Conservation (phyloP, 2,113 vertebrate genomes). For the Rhabdomys dilectus region DNA sequence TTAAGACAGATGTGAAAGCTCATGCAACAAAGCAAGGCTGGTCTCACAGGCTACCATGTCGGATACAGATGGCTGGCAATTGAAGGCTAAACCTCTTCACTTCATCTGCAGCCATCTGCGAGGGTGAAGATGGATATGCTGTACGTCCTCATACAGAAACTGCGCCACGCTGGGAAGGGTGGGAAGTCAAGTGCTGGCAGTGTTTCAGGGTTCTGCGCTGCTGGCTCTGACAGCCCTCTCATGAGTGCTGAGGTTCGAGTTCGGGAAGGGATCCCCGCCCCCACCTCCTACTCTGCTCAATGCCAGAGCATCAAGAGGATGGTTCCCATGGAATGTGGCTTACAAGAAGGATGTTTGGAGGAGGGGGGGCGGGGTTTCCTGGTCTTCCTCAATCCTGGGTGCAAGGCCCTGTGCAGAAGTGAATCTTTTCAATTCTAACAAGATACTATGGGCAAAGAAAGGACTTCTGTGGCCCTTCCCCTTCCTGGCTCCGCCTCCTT, state of each 20-base stretch:
- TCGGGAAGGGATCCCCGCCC: not conserved
- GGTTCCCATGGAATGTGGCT: not conserved
- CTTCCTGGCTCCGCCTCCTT: no score
- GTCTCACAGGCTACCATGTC: conserved; percentile 35
- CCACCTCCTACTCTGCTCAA: not conserved
- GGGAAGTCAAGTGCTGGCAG: not conserved
- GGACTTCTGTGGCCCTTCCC: fast-evolving
- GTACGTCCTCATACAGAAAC: conserved; percentile 21
- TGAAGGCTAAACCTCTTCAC: conserved; percentile 27
- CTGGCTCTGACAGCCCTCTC: not conserved
- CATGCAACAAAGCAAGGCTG: conserved; percentile 56
- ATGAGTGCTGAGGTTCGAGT: not conserved
- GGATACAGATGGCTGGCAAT: conserved; percentile 53
- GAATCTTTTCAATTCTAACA: not conserved
- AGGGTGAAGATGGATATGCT: not conserved
- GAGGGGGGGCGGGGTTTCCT: not conserved
- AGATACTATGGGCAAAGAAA: not conserved
- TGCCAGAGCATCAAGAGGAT: not conserved
- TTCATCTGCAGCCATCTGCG: conserved; percentile 33
- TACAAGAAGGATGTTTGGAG: not conserved
- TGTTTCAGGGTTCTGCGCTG: not conserved
- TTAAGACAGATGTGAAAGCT: conserved; percentile 70
- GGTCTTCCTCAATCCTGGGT: not conserved
- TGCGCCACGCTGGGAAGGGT: not conserved
- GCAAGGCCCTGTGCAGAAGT: not conserved